phyloP scores from a whole-genome alignment of 2,888 invertebrate species.

The Drosophila eohydei region DNA sequence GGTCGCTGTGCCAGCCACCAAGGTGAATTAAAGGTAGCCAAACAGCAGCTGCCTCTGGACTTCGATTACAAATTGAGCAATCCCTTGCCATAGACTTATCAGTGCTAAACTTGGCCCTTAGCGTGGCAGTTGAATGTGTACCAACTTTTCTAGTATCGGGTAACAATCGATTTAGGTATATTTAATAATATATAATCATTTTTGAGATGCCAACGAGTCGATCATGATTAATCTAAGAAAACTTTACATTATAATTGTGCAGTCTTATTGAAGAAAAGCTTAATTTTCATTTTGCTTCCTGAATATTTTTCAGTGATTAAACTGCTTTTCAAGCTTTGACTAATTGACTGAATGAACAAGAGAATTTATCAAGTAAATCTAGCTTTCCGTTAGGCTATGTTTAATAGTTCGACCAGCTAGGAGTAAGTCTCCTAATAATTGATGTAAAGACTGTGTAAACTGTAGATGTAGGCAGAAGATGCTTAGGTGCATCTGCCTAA shows the following conservation, averaged over 20 bases:
- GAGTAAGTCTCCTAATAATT: too few species aligned
- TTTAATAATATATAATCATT: background rate
- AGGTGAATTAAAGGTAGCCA: conserved; percentile 36
- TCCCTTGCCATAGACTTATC: background rate
- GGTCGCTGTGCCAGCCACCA: conserved; percentile 27
- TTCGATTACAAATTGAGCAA: conserved; percentile 39
- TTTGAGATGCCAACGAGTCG: background rate
- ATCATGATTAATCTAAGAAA: background rate
- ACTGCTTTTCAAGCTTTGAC: too few species aligned
- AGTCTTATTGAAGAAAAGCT: too few species aligned
- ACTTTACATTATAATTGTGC: background rate
- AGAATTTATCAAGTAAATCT: too few species aligned
- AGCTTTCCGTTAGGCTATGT: too few species aligned
- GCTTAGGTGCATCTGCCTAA: background rate
- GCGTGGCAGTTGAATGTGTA: conserved; percentile 3
- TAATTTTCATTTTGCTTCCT: too few species aligned
- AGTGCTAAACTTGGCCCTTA: background rate
- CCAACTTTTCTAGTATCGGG: background rate
- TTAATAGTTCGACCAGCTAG: too few species aligned
- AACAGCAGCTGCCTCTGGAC: conserved; percentile 16
- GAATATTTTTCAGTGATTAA: too few species aligned
- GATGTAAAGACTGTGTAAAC: too few species aligned
- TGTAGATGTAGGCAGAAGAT: too few species aligned
- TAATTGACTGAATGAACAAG: too few species aligned
- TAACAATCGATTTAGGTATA: background rate